These are phyloP conservation scores for Apodemus agrarius DNA, from an alignment of 2,797 vertebrate genomes.

Conservation along the genomic window DNA sequence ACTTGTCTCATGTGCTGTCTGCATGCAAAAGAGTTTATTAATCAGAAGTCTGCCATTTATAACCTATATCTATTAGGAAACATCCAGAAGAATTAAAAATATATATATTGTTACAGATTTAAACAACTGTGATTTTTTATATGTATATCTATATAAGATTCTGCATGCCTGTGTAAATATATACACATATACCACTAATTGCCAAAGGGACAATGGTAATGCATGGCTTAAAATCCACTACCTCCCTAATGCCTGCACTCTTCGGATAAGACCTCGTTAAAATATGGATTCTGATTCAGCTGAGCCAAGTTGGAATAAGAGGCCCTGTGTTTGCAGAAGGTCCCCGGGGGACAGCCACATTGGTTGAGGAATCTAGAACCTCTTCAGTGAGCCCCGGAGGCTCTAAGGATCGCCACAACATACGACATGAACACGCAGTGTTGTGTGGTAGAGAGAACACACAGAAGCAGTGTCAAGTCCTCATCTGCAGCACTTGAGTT, in stretches of 20 bases:
- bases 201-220: background rate
- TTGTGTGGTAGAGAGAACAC: background rate
- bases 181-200: background rate
- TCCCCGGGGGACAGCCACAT: background rate
- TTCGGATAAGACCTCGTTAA: slow-evolving; percentile 14
- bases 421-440: accelerated
- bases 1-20: slow-evolving; percentile 66
- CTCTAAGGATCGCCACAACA: background rate
- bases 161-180: background rate
- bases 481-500: background rate
- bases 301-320: background rate
- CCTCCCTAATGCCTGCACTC: background rate
- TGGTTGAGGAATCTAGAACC: background rate
- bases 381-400: background rate
- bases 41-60: slow-evolving; percentile 74
- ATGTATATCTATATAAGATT: background rate
- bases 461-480: background rate
- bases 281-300: slow-evolving; percentile 3
- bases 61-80: slow-evolving; percentile 70
- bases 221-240: background rate
- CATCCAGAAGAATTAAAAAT: slow-evolving; percentile 50
- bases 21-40: slow-evolving; percentile 80
- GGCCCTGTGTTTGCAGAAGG: background rate
- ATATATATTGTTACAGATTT: background rate
- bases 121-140: slow-evolving; percentile 23